Evolutionary conservation across 2,113 vertebrate species (phyloP).

Genomic region (Rhadina sibilatrix): DNA sequence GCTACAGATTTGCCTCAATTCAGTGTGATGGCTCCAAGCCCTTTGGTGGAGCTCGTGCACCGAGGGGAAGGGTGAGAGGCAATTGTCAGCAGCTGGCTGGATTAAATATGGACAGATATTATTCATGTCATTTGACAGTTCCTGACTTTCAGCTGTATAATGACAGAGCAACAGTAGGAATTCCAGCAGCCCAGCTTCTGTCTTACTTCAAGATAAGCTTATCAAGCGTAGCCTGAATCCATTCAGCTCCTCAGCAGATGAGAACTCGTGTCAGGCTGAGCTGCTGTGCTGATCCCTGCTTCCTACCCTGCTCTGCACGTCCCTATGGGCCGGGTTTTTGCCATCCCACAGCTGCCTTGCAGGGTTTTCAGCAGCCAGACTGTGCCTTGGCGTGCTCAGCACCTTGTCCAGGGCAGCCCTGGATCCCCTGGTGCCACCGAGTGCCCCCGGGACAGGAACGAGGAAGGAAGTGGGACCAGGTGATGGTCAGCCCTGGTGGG

Average conservation of each 20-base stretch:
- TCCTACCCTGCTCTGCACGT: not conserved
- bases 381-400: not conserved
- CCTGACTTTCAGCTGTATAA: slow-evolving; percentile 66
- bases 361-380: not conserved
- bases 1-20: slow-evolving; percentile 23
- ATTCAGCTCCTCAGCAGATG: not conserved
- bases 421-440: not conserved
- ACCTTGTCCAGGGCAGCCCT: not conserved
- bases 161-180: slow-evolving; percentile 54
- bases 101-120: slow-evolving; percentile 64
- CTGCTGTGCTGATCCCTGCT: not conserved
- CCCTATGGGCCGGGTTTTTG: not conserved
- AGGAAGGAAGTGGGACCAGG: not conserved
- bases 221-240: slow-evolving; percentile 48
- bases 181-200: slow-evolving; percentile 64
- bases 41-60: not conserved
- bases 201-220: slow-evolving; percentile 63
- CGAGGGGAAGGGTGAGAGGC: slow-evolving; percentile 21
- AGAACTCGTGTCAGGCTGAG: not conserved
- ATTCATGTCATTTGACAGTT: slow-evolving; percentile 68
- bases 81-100: slow-evolving; percentile 55
- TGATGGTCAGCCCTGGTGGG: not conserved
- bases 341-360: not conserved
- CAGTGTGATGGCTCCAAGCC: not conserved
- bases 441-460: not conserved